These are phyloP conservation scores for Phasianus colchicus DNA, from an alignment of 2,113 vertebrate species.

Conservation along the genomic window DNA sequence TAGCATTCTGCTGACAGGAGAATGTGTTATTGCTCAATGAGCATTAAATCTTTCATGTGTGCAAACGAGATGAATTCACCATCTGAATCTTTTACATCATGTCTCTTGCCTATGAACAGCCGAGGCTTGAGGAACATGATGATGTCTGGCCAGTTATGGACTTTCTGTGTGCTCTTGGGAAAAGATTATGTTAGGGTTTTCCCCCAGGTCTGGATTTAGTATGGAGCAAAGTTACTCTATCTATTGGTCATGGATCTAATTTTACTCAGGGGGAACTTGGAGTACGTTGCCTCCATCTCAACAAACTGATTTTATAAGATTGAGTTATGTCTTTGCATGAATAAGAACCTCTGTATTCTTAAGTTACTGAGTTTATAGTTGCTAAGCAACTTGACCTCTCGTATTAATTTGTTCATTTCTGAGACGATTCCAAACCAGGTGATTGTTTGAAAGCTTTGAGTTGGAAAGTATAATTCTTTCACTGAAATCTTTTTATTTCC, in stretches of 20 bases:
- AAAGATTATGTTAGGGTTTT: neutral
- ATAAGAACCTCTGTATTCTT: neutral
- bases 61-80: conserved; percentile 21
- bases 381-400: neutral
- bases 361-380: neutral
- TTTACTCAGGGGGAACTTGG: neutral
- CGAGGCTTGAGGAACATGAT: neutral
- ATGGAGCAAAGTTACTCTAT: neutral
- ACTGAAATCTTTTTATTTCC: neutral
- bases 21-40: neutral
- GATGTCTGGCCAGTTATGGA: neutral
- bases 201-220: neutral
- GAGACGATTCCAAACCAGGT: neutral
- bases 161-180: neutral
- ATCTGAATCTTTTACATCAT: neutral
- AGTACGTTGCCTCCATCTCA: neutral
- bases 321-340: accelerated
- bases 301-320: neutral
- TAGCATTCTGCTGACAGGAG: conserved; percentile 9
- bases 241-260: neutral
- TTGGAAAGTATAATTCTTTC: neutral
- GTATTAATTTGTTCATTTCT: neutral
- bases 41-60: conserved; percentile 3
- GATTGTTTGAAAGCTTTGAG: neutral
- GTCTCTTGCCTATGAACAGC: neutral